Evolutionary conservation across 2,888 invertebrate genomes (phyloP), one percentile per base, ranked within the genome.

Genomic region (Andrena dorsata): DNA sequence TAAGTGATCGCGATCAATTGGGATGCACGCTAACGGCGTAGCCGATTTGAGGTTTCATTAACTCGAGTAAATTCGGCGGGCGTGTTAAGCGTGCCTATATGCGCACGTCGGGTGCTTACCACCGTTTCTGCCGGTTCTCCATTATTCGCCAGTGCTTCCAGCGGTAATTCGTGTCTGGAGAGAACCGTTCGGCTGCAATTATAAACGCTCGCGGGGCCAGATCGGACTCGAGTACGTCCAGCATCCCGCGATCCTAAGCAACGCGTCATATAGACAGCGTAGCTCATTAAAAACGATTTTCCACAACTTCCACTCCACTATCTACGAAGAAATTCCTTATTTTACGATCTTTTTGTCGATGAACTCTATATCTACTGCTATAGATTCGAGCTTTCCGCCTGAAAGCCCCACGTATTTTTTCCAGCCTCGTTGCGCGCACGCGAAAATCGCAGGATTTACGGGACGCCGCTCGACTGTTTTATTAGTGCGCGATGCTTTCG

Each of bases 41-140:
- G 85, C 83, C 83, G 86, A 87, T 88, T 86, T 86, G 86, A 88
- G 84, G 88, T 88, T 88, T 87, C 88, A 88, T 88, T 88, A 88
- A 84, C 84, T 82, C 81, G 80, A 86, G 88, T 79, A 88, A 86
- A 88, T 88, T 88, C 86, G 80, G 86, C 74, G 79, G 66, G 71
- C 70, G 80, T 86, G 86, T 88, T 87, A 84, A 83, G 83, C 80
- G 84, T 63, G 80, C 80, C 85, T 71, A 68, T 73, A 72, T 56
- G 66, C 73, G 51, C 61, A 47, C 70, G 47, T 53, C 73, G 71
- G 64, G 80, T 68, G 78, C 66, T 72, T 63, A 51, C 79, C 73
- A 77, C 72, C 74, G 80, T 65, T 78, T 74, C 80, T 81, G 76
- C 71, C 76, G 80, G 81, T 81, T 82, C 85, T 85, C 83, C 83